A percentile compares a stretch with the other conserved stretches of the same genome.
Conservation (phyloP, 2,888 invertebrate species). For the Thereva nobilitata region DNA sequence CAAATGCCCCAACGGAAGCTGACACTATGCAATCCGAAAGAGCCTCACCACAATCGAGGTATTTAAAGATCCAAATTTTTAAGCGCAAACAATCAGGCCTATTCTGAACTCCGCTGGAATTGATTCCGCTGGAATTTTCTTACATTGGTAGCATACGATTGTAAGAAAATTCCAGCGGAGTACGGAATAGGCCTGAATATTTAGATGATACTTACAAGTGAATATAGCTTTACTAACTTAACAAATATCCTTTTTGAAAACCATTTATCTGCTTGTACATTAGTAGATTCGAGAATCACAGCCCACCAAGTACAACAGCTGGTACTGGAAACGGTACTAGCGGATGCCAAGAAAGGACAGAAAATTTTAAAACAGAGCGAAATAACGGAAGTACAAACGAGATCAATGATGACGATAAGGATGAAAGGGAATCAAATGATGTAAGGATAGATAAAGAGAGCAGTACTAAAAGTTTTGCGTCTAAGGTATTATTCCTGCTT, state of each 20-base stretch:
- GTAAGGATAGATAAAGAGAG: constrained; percentile 48
- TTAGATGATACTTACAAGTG: no score
- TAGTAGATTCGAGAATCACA: constrained; percentile 59
- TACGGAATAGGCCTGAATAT: no score
- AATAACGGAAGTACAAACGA: constrained; percentile 58
- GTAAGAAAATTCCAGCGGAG: no score
- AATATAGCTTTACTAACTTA: no score
- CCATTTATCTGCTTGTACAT: not conserved
- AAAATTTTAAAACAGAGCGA: constrained; percentile 54
- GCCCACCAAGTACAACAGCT: constrained; percentile 57
- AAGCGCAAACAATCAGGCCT: no score
- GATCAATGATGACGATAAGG: constrained; percentile 56
- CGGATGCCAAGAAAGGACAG: constrained; percentile 46
- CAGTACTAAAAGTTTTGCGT: constrained; percentile 46
- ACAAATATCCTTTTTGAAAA: no score
- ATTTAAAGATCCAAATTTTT: constrained; percentile 36
- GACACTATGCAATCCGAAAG: constrained; percentile 59
- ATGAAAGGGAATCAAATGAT: constrained; percentile 57
- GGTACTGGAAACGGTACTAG: constrained; percentile 49
- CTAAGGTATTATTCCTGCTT: constrained; percentile 43
- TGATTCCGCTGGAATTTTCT: no score
- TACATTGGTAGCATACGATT: no score
- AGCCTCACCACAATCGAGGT: constrained; percentile 58
- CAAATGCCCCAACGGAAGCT: constrained; percentile 58
- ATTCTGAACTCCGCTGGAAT: no score